Evolutionary conservation across 92 coral and sea anemone genomes (phyloP).

Genomic region (Parazoanthus swiftii): DNA sequence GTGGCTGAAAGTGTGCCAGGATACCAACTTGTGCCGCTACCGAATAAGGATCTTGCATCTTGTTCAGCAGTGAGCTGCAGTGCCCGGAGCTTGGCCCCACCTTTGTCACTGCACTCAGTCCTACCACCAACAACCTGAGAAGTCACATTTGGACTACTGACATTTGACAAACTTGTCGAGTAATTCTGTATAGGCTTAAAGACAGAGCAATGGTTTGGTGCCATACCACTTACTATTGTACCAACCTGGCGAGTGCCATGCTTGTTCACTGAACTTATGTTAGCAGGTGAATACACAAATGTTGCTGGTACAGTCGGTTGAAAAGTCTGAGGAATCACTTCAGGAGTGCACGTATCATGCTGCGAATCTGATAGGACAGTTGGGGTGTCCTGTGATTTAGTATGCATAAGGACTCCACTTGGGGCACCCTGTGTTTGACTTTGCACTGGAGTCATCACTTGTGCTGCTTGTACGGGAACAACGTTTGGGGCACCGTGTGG

Average conservation of each 20-base stretch:
- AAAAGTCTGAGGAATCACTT: not conserved
- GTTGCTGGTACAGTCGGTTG: not conserved
- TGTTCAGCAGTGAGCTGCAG: slow-evolving; percentile 33
- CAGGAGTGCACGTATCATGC: too few relatives aligned
- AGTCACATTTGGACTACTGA: not conserved
- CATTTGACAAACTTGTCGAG: not conserved
- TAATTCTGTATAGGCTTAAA: not conserved
- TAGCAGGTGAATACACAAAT: not conserved
- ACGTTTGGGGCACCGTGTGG: not conserved
- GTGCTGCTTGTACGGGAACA: too few relatives aligned
- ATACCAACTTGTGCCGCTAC: not conserved
- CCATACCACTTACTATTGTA: too few relatives aligned
- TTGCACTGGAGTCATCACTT: not conserved
- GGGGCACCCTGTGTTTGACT: not conserved
- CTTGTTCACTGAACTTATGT: not conserved
- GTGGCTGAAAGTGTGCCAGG: not conserved
- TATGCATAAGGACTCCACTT: not conserved
- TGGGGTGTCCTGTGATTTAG: not conserved
- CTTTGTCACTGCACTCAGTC: not conserved
- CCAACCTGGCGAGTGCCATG: not conserved
- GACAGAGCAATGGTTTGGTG: not conserved
- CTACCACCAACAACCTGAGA: not conserved
- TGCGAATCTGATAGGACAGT: not conserved
- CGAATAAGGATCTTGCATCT: slow-evolving; percentile 16
- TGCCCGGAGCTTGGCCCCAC: slow-evolving; percentile 14